Percentiles rank a stretch among this genome's conserved stretches.
phyloP scores from a whole-genome alignment of 1,140 invertebrate genomes.

The Augochlora pura region DNA sequence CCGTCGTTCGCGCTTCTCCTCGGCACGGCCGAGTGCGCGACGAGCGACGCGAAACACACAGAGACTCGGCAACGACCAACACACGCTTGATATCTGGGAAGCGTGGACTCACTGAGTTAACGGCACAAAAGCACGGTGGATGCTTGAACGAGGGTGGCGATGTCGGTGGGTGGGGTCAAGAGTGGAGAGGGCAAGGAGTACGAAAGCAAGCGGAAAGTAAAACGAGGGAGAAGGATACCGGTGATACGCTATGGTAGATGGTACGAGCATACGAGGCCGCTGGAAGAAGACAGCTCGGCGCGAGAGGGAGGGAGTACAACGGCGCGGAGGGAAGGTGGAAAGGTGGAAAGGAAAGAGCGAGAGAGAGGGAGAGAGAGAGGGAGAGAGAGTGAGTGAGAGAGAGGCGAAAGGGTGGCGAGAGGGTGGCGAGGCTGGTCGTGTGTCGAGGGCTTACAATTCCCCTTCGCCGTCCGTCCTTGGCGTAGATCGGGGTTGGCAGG shows the following conservation, averaged over 20 bases:
- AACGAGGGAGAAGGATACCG: constrained; percentile 54
- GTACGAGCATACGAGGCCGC: constrained; percentile 42
- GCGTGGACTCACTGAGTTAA: constrained; percentile 53
- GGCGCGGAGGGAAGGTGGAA: no score
- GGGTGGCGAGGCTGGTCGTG: constrained; percentile 35
- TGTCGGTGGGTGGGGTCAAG: constrained; percentile 12
- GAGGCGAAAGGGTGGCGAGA: constrained; percentile 19
- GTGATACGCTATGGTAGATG: constrained; percentile 34
- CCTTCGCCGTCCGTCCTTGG: constrained; percentile 47
- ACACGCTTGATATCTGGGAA: constrained; percentile 37
- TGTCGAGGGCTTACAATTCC: constrained; percentile 60
- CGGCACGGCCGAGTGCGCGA: constrained; percentile 19
- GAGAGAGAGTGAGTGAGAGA: background rate
- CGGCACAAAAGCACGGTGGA: constrained; percentile 48
- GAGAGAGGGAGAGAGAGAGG: no score
- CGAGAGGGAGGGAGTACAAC: constrained; percentile 2
- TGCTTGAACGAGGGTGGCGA: constrained; percentile 38
- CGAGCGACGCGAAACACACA: constrained; percentile 37
- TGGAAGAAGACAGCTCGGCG: constrained; percentile 29
- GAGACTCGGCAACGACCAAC: background rate
- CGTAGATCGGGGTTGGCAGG: constrained; percentile 44
- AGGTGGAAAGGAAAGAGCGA: no score
- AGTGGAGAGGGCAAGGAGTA: constrained; percentile 18
- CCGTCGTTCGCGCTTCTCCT: background rate
- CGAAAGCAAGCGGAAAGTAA: constrained; percentile 32